Conservation (phyloP, 2,888 invertebrate genomes). For the Nebria salina region DNA sequence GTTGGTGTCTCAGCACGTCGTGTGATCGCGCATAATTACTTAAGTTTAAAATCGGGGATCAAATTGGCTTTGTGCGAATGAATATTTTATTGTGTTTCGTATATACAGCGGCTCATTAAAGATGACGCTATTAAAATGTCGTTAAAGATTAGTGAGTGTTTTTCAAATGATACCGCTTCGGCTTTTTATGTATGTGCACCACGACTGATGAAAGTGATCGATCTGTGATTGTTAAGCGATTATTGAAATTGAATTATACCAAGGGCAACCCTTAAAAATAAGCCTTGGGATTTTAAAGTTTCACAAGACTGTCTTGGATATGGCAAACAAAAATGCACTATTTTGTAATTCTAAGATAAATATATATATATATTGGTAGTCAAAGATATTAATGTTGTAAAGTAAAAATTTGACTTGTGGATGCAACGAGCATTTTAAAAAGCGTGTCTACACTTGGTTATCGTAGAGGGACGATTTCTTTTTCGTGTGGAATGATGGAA, state of each 20-base stretch:
- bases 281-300: not conserved
- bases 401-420: too few species aligned
- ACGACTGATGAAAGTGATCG: not conserved
- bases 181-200: not conserved
- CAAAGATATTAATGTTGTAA: too few species aligned
- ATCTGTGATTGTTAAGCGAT: constrained; percentile 33
- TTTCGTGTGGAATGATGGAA: not conserved
- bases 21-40: constrained; percentile 63
- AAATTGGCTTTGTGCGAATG: constrained; percentile 62
- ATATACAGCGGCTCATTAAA: constrained; percentile 54
- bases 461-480: not conserved
- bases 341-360: too few species aligned
- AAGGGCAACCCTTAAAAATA: not conserved
- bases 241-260: not conserved
- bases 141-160: constrained; percentile 55
- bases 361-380: too few species aligned
- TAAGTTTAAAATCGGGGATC: constrained; percentile 60
- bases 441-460: not conserved
- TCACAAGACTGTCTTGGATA: not conserved
- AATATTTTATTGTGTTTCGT: constrained; percentile 59
- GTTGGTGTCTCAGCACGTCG: constrained; percentile 34
- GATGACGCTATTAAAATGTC: constrained; percentile 58
- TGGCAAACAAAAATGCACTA: too few species aligned
- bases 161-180: not conserved
- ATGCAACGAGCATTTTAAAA: not conserved